Conservation (phyloP, 92 coral and sea anemone species). For the Pocillopora meandrina region DNA sequence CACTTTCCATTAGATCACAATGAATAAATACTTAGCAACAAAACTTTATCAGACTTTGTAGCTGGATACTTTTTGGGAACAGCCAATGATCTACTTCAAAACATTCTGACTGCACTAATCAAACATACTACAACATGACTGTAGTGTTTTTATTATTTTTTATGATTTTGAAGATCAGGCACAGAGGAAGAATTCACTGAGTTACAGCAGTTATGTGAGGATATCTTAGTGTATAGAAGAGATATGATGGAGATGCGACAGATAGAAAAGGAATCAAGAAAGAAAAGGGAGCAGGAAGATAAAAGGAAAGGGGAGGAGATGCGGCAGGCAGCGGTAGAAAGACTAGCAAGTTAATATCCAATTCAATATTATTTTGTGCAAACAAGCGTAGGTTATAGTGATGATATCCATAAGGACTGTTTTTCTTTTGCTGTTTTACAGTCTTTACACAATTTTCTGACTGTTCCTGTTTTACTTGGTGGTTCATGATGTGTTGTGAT, state of each 20-base stretch:
- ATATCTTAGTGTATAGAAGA: constrained; percentile 50
- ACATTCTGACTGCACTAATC: constrained; percentile 32
- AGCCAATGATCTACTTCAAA: constrained; percentile 43
- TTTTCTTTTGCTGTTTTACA: constrained; percentile 47
- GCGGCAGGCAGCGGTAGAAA: constrained; percentile 69
- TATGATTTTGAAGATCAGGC: constrained; percentile 55
- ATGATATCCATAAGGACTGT: constrained; percentile 46
- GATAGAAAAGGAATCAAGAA: constrained; percentile 55
- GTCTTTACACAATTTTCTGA: constrained; percentile 44
- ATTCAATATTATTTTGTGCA: constrained; percentile 46
- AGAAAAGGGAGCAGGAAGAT: constrained; percentile 41
- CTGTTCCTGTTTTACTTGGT: constrained; percentile 47
- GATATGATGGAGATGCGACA: constrained; percentile 55
- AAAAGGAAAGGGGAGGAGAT: constrained; percentile 60
- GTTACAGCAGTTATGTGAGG: constrained; percentile 57
- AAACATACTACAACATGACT: constrained; percentile 41
- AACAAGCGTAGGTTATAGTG: constrained; percentile 32
- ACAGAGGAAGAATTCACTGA: constrained; percentile 68
- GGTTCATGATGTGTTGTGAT: constrained; percentile 51
- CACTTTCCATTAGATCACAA: constrained; percentile 47
- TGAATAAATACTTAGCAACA: constrained; percentile 30
- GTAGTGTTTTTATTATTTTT: constrained; percentile 26
- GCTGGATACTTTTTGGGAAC: constrained; percentile 42
- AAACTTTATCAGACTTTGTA: constrained; percentile 44
- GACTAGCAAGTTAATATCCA: constrained; percentile 51